Evolutionary conservation across 2,797 vertebrate species (phyloP).

Genomic region (Chaunax sp.): DNA sequence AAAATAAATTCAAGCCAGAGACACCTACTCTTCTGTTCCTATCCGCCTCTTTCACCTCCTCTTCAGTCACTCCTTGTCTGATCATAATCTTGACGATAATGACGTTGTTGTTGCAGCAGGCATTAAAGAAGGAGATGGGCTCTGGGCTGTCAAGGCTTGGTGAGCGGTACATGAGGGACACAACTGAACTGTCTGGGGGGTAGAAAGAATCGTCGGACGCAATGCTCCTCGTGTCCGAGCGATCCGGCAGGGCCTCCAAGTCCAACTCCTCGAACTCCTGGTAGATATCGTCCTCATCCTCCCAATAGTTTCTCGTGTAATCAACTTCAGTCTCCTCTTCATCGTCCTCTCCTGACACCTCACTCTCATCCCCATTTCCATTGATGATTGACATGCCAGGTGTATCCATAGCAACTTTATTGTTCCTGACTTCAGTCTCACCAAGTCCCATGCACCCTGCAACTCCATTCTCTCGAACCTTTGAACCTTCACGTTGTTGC

Average conservation of each 20-base stretch:
- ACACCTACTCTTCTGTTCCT: slow-evolving; percentile 89
- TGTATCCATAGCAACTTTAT: slow-evolving; percentile 8
- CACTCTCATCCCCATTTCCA: slow-evolving; percentile 35
- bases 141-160: slow-evolving; percentile 78
- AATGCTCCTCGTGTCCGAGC: slow-evolving; percentile 85
- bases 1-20: slow-evolving; percentile 53
- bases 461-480: slow-evolving; percentile 75
- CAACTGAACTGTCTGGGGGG: slow-evolving; percentile 71
- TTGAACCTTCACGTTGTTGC: slow-evolving; percentile 64
- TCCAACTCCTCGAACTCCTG: slow-evolving; percentile 87
- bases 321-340: slow-evolving; percentile 45
- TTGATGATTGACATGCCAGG: slow-evolving; percentile 60
- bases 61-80: slow-evolving; percentile 86
- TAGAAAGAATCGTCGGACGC: slow-evolving; percentile 94
- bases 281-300: slow-evolving; percentile 84
- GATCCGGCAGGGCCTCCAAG: slow-evolving; percentile 86
- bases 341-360: slow-evolving; percentile 14
- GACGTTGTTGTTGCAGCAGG: slow-evolving; percentile 92
- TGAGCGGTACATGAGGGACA: slow-evolving; percentile 32
- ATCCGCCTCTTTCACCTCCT: slow-evolving; percentile 90
- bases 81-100: slow-evolving; percentile 91
- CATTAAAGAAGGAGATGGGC: slow-evolving; percentile 88
- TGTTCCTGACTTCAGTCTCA: slow-evolving; percentile 1
- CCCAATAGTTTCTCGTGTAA: slow-evolving; percentile 72
- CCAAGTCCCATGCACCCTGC: slow-evolving; percentile 17